Evolutionary conservation across 2,888 invertebrate genomes (phyloP), one percentile per base, ranked within the genome.

Genomic region (Meteorus colon): DNA sequence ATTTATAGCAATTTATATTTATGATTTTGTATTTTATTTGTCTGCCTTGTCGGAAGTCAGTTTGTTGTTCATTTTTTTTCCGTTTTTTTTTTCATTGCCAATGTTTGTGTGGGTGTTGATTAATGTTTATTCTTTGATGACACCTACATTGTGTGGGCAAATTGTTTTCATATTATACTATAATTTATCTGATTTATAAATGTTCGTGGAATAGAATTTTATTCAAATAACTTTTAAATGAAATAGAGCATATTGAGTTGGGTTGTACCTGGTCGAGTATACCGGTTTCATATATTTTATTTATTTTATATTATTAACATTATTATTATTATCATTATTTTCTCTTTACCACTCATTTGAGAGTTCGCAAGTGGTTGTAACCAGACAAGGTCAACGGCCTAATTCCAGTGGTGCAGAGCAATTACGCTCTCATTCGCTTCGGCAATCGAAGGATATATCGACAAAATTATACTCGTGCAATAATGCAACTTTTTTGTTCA

Each of bases 321-420:
- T 14, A 66, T 37, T 37, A 41, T 72, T n/a, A n/a, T 29, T 14
- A 66, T 37, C 37, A 41, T 72, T 75, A 60, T 34, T 34, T 8
- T 41, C 41, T 12, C 41, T 41, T 12, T 8, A 41, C 41, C 12
- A 4, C 41, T 12, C 41, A 41, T 51, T 72, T 67, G 34, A 45
- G 27, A 29, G 27, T 63, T 63, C 65, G 76, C 62, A 75, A 73
- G 66, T 74, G 67, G 14, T 27, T 24, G 45, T n/a, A 16, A 31
- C 41, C 41, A 63, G 60, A 75, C 77, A 75, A 79, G 76, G 79
- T 77, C 75, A 79, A 76, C 60, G 73, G 55, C 74, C 77, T 67
- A 72, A 77, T 77, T 77, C n/a, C 71, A 70, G 24, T 73, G 66
- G 27, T 31, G 55, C 45, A 24, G 29, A 68, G 68, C 72, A 75